phyloP scores from a whole-genome alignment of 2,113 vertebrate genomes.

The Pheucticus melanocephalus region DNA sequence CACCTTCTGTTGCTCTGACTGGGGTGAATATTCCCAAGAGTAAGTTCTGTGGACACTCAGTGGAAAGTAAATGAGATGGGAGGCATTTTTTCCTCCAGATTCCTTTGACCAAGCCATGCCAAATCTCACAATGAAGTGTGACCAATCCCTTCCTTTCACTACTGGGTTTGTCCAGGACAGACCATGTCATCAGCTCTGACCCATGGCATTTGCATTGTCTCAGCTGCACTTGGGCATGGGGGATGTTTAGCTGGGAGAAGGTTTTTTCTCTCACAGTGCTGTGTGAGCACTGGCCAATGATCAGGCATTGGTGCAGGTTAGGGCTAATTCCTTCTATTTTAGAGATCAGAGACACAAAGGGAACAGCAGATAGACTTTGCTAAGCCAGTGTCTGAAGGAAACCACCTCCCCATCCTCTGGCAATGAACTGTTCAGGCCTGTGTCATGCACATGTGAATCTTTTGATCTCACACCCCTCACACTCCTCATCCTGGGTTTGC shows the following conservation, averaged over 20 bases:
- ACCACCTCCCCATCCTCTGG: background rate
- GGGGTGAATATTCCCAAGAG: background rate
- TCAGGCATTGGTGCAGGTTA: background rate
- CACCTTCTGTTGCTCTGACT: background rate
- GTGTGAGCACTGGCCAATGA: background rate
- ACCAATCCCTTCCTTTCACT: background rate
- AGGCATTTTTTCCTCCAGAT: background rate
- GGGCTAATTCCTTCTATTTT: background rate
- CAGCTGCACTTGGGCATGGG: background rate
- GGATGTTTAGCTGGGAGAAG: background rate
- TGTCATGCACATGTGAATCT: background rate
- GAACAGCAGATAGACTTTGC: background rate
- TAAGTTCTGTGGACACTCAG: background rate
- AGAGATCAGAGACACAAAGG: background rate
- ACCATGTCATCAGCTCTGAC: background rate
- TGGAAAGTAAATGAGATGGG: background rate
- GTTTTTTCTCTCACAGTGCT: background rate
- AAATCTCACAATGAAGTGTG: background rate
- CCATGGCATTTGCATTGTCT: background rate
- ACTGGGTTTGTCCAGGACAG: background rate
- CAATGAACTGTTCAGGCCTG: background rate
- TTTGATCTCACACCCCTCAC: background rate
- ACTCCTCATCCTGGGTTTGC: background rate
- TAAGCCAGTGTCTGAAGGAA: background rate
- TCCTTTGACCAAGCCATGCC: background rate